Evolutionary conservation across 2,797 vertebrate species (phyloP).

Genomic region (Natrix natrix): DNA sequence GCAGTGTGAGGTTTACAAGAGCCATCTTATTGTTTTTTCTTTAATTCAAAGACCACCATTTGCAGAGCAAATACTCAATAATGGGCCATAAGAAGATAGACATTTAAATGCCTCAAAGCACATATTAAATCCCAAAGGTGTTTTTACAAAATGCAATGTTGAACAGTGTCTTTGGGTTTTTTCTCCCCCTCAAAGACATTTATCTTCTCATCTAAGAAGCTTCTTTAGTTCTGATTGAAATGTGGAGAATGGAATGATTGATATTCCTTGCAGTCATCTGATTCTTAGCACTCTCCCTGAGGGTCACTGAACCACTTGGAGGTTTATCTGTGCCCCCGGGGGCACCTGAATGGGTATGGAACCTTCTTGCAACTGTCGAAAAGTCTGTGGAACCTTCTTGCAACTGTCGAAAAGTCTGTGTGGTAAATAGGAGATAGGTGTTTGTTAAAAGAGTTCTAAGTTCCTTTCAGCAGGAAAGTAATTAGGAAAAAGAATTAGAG

Average conservation of each 20-base stretch:
- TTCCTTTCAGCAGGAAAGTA: neutral
- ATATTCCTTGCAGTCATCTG: neutral
- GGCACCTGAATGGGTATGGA: neutral
- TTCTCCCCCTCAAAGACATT: neutral
- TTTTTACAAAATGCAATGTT: neutral
- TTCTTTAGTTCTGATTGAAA: neutral
- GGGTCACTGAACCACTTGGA: neutral
- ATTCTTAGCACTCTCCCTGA: neutral
- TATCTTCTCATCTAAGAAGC: neutral
- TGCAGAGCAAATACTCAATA: neutral
- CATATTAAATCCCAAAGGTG: neutral
- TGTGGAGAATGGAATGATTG: neutral
- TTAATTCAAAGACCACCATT: neutral
- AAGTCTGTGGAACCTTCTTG: neutral
- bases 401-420: neutral
- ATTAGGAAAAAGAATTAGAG: neutral
- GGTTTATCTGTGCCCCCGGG: neutral
- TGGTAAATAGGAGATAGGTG: neutral
- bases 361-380: neutral
- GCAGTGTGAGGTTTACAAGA: neutral
- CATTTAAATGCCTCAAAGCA: neutral
- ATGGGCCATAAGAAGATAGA: neutral
- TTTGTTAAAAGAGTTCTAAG: neutral
- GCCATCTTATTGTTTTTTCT: neutral
- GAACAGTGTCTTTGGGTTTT: neutral